Evolutionary conservation across 2,113 vertebrate genomes (phyloP).

Genomic region (Myanophis thanlyinensis): DNA sequence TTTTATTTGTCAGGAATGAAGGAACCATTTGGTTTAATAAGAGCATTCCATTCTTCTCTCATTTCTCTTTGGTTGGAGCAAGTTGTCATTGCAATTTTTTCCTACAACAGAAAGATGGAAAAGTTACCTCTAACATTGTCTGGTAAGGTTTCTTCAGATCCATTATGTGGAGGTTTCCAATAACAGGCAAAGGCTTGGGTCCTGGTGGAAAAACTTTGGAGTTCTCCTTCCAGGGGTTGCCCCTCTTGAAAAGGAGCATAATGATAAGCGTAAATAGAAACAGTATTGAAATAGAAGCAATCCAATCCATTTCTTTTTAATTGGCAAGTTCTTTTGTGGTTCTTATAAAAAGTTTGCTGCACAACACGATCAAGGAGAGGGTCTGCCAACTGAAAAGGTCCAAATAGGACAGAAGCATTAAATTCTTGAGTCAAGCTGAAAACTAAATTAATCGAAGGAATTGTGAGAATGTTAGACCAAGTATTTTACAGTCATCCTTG

Average conservation of each 20-base stretch:
- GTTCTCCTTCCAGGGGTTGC: background rate
- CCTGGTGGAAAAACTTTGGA: slow-evolving; percentile 49
- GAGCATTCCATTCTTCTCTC: background rate
- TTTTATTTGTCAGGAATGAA: background rate
- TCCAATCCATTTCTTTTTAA: slow-evolving; percentile 35
- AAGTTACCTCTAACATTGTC: background rate
- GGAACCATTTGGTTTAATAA: background rate
- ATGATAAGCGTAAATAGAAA: slow-evolving; percentile 17
- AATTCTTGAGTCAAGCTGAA: background rate
- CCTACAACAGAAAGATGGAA: background rate
- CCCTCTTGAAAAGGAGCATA: slow-evolving; percentile 36
- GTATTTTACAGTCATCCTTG: background rate
- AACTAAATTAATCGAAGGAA: background rate
- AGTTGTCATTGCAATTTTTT: background rate
- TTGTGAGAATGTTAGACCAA: background rate
- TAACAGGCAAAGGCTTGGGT: slow-evolving; percentile 5
- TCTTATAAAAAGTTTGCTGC: background rate
- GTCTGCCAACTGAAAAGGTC: background rate
- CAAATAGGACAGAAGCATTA: background rate
- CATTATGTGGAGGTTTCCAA: background rate
- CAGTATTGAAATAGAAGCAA: slow-evolving; percentile 4
- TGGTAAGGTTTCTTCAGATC: background rate
- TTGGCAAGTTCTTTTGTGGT: background rate
- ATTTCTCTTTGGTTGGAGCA: background rate
- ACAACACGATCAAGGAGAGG: too few species aligned